Percentiles rank a stretch among this genome's conserved stretches.
phyloP scores from a whole-genome alignment of 2,888 invertebrate species.

The Temnothorax rugatulus region DNA sequence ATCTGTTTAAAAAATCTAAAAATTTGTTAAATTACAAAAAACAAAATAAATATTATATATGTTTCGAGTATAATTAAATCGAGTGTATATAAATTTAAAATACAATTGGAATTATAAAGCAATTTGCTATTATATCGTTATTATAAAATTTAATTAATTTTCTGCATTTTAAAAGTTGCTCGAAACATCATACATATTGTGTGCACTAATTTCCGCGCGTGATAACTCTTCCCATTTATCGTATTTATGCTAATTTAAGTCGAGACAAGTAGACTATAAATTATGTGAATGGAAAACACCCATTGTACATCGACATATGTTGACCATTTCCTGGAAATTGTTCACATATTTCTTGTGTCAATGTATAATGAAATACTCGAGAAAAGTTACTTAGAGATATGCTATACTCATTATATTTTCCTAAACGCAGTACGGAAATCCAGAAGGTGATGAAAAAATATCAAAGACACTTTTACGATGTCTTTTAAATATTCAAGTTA shows the following conservation, averaged over 20 bases:
- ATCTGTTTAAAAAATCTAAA: background rate
- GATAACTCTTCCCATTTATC: background rate
- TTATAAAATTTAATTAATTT: background rate
- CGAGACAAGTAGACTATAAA: background rate
- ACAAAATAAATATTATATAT: background rate
- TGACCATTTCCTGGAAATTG: background rate
- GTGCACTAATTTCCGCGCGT: background rate
- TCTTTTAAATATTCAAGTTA: background rate
- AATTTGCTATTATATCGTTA: background rate
- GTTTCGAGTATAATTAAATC: background rate
- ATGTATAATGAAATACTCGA: conserved; percentile 8
- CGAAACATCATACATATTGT: background rate
- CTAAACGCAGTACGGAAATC: conserved; percentile 29
- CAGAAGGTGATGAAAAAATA: conserved; percentile 32
- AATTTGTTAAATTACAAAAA: conserved; percentile 4
- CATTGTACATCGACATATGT: conserved; percentile 19
- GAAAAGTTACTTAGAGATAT: conserved; percentile 20
- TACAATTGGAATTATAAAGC: background rate
- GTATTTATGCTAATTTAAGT: background rate
- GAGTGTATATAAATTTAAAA: background rate
- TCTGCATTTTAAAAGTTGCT: background rate
- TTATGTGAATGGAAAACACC: conserved; percentile 6
- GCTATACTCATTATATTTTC: background rate
- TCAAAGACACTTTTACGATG: background rate
- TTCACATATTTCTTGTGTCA: background rate